phyloP scores from a whole-genome alignment of 1,140 invertebrate genomes.

The Apis laboriosa region DNA sequence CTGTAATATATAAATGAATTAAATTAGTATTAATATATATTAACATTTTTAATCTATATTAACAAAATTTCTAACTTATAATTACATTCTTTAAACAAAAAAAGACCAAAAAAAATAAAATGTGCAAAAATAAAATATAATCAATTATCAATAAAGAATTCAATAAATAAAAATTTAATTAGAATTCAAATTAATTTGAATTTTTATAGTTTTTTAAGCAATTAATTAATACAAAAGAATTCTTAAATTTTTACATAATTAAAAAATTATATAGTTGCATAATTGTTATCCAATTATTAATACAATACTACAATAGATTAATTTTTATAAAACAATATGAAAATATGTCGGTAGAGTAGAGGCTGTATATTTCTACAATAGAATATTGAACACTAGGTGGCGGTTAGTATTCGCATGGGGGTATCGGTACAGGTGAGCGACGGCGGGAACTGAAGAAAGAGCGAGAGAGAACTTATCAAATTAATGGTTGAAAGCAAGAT shows the following conservation, averaged over 20 bases:
- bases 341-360: slow-evolving; percentile 26
- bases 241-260: not conserved
- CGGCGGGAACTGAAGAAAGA: slow-evolving; percentile 37
- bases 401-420: slow-evolving; percentile 28
- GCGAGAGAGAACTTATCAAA: slow-evolving; percentile 31
- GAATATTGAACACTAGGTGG: slow-evolving; percentile 40
- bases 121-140: not conserved
- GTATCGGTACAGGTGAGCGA: slow-evolving; percentile 51
- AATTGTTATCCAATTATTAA: not conserved
- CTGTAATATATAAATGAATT: not conserved
- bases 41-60: not conserved
- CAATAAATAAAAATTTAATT: not conserved
- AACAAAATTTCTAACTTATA: not conserved
- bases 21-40: not conserved
- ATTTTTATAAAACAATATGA: not conserved
- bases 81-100: not conserved
- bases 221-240: not conserved
- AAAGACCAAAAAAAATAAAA: not conserved
- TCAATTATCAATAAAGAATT: not conserved
- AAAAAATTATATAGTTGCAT: not conserved
- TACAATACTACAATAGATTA: not conserved
- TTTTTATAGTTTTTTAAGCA: not conserved
- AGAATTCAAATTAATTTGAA: not conserved
- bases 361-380: not conserved
- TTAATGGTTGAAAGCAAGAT: slow-evolving; percentile 31